Conservation (phyloP, 2,797 vertebrate genomes). For the Bradypodion pumilum region DNA sequence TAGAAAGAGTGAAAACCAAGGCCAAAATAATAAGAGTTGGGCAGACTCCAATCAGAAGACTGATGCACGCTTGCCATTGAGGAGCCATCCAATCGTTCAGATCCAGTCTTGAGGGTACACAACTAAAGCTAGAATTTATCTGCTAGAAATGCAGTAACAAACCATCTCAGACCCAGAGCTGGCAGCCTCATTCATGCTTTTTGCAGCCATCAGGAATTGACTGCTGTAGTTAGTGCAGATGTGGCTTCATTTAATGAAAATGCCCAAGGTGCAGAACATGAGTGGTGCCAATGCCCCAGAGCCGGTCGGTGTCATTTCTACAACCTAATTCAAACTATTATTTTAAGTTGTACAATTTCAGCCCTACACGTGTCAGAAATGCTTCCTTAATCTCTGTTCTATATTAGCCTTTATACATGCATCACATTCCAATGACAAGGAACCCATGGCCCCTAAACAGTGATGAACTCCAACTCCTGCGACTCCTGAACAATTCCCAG, state of each 20-base stretch:
- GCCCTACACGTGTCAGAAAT: neutral
- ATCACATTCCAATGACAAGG: neutral
- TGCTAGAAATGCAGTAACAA: neutral
- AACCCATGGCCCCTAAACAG: too few species aligned
- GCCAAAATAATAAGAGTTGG: conserved; percentile 9
- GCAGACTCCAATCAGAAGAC: conserved; percentile 1
- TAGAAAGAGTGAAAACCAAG: conserved; percentile 1
- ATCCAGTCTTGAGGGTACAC: neutral
- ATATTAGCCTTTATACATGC: neutral
- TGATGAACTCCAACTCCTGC: neutral
- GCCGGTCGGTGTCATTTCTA: neutral
- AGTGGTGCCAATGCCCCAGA: neutral
- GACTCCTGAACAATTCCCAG: neutral
- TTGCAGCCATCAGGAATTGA: neutral
- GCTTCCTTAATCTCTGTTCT: neutral
- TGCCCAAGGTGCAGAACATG: too few species aligned
- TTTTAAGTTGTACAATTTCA: neutral
- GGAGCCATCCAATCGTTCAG: neutral
- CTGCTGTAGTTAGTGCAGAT: neutral
- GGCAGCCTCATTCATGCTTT: neutral
- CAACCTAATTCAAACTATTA: neutral
- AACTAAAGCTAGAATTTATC: neutral
- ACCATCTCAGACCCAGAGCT: neutral
- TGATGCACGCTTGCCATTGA: neutral
- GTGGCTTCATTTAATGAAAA: neutral